Evolutionary conservation across 2,797 vertebrate genomes (phyloP), one percentile per base, ranked within the genome.

Genomic region (Anabacerthia variegaticeps): DNA sequence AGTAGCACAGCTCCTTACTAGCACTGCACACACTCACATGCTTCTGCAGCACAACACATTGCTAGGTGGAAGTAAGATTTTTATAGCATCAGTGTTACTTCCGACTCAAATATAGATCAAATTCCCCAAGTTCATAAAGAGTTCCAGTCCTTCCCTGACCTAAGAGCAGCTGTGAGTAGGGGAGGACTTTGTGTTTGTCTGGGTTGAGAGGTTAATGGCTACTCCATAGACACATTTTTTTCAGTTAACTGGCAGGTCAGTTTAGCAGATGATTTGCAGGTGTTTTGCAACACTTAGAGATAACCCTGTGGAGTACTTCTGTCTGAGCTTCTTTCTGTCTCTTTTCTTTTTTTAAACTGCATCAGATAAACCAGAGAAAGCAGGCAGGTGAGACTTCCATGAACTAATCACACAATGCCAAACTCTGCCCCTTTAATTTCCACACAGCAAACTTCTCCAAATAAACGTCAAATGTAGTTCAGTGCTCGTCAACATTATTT

Each of bases 181-280:
- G 12, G 51, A 79, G 48, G 76, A 82, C 48, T 91, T 43, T 2
- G 20, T 56, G 82, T 59, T 36, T 81, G 92, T 73, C 88, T 85
- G 83, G 85, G 80, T 49, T 93, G 88, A 92, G 79, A 88, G 63
- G 66, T 95, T 95, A 96, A 95, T 56, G 83, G 88, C 93, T 81
- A 79, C 56, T 73, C 48, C 49, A 43, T 2, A 90, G 91, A 87
- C 89, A 51, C 6, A 0, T 85, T 96, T 78, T 73, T 93, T 89
- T 52, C 76, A 67, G 88, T 65, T 88, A 91, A 88, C 95, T 90
- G 80, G 83, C 84, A 94, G 92, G 74, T 93, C 92, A 94, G 90
- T 93, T 90, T 82, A 85, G 88, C 93, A 89, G 93, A 95, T 74
- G 88, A 95, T 94, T 95, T 95, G 93, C 90, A 92, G 71, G 48